Evolutionary conservation across 2,797 vertebrate genomes (phyloP).

Genomic region (Alca torda): DNA sequence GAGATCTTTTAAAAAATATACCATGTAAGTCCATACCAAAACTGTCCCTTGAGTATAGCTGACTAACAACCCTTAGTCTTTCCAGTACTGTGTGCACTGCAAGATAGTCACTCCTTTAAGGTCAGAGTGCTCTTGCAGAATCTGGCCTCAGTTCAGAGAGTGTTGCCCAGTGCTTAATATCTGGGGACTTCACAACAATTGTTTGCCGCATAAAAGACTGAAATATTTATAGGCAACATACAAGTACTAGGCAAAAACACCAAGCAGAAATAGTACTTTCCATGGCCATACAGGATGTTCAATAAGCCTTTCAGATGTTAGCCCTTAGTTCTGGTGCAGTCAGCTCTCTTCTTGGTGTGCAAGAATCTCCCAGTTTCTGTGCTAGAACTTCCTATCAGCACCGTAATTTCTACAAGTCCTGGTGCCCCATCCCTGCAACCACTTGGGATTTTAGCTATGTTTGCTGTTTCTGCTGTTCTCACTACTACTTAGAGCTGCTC

Average conservation of each 20-base stretch:
- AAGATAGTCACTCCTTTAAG: background rate
- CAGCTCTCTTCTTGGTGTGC: background rate
- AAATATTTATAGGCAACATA: background rate
- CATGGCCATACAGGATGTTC: no score
- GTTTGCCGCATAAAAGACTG: background rate
- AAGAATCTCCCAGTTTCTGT: background rate
- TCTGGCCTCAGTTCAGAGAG: background rate
- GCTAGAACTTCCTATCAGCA: background rate
- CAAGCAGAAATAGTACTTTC: background rate
- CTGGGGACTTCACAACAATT: background rate
- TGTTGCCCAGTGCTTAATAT: background rate
- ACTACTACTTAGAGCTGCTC: background rate
- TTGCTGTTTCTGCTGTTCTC: background rate
- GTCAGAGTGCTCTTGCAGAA: background rate
- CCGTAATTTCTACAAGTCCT: background rate
- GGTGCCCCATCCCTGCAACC: accelerated
- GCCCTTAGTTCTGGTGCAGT: background rate
- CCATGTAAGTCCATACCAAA: background rate
- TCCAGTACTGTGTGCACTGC: background rate
- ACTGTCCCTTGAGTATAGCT: background rate
- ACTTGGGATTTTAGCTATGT: background rate
- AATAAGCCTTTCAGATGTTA: background rate
- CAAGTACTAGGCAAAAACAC: background rate
- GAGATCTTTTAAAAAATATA: background rate
- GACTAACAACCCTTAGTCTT: background rate